Evolutionary conservation across 2,797 vertebrate species (phyloP).

Genomic region (Adelosebastes latens): DNA sequence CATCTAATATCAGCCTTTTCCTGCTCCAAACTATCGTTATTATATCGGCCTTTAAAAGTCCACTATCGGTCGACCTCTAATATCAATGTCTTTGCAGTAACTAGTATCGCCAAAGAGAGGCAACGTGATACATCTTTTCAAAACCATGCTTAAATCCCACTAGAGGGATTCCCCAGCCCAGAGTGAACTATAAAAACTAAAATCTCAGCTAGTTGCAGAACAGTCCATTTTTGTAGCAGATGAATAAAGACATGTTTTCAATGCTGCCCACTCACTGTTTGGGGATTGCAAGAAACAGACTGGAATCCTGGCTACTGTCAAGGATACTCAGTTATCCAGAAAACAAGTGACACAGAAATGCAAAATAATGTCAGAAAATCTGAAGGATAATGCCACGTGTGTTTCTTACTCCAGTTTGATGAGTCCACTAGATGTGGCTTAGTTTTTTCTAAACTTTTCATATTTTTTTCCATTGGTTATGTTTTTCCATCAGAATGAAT

Average conservation of each 20-base stretch:
- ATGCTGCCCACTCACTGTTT: not conserved
- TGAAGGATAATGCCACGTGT: not conserved
- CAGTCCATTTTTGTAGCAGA: not conserved
- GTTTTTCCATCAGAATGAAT: not conserved
- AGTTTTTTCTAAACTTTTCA: not conserved
- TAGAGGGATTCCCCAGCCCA: not conserved
- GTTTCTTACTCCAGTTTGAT: not conserved
- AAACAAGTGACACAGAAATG: not conserved
- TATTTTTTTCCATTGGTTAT: not conserved
- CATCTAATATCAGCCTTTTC: no score
- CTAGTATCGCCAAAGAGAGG: not conserved
- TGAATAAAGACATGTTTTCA: no score
- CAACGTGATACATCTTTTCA: not conserved
- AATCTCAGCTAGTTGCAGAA: not conserved
- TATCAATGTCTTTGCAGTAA: no score
- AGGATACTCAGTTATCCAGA: not conserved
- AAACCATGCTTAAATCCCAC: not conserved
- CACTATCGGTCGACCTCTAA: no score
- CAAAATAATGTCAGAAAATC: not conserved
- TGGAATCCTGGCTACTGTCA: not conserved
- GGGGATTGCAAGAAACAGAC: not conserved
- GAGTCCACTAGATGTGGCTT: not conserved
- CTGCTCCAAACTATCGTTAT: no score
- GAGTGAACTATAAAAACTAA: not conserved
- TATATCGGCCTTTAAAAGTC: no score